phyloP scores from a whole-genome alignment of 2,888 invertebrate species.

The Drosophila lacicola region DNA sequence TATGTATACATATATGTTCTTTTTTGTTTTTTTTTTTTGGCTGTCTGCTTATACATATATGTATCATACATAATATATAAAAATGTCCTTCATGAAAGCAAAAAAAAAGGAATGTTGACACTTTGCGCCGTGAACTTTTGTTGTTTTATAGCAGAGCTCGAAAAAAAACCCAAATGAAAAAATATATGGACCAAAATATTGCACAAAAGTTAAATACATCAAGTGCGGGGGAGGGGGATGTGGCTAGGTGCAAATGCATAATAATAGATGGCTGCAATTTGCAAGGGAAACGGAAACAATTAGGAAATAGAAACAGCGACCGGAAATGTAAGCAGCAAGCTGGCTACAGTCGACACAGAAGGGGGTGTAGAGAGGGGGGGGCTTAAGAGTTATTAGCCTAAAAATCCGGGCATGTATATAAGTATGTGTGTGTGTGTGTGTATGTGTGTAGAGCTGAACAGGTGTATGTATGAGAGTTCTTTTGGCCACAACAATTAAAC shows the following conservation, averaged over 20 bases:
- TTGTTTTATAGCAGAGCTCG: not conserved
- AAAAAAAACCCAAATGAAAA: not conserved
- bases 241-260: constrained; percentile 11
- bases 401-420: not conserved
- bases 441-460: not conserved
- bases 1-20: too few relatives aligned
- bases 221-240: not conserved
- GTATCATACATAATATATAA: not conserved
- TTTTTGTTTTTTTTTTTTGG: constrained; percentile 7
- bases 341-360: not conserved
- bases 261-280: constrained; percentile 26
- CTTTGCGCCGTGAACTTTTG: constrained; percentile 4
- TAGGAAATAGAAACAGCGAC: constrained; percentile 36
- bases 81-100: constrained; percentile 19
- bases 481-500: constrained; percentile 45
- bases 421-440: not conserved
- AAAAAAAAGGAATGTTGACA: not conserved
- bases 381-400: not conserved
- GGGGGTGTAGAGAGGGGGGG: not conserved
- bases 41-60: not conserved
- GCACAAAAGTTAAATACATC: not conserved
- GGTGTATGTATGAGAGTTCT: constrained; percentile 15
- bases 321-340: constrained; percentile 32
- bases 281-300: constrained; percentile 36
- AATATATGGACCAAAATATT: not conserved